Conservation (phyloP, 2,113 vertebrate genomes). For the Prionailurus viverrinus region DNA sequence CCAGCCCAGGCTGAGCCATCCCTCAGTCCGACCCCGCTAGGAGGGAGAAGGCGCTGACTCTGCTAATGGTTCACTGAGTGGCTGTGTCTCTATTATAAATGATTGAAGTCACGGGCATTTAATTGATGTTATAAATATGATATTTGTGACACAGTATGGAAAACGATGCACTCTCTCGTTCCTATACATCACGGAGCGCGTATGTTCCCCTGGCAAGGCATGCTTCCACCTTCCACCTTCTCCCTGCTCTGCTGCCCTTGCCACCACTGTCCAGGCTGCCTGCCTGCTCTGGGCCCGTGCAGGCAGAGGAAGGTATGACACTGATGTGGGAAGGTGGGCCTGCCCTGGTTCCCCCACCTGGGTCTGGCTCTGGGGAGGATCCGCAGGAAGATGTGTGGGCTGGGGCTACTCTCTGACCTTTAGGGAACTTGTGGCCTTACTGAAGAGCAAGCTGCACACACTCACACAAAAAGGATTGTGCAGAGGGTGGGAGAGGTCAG, state of each 20-base stretch:
- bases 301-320: not conserved
- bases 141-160: slow-evolving; percentile 74
- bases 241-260: not conserved
- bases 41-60: slow-evolving; percentile 77
- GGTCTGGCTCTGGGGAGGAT: not conserved
- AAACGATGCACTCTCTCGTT: slow-evolving; percentile 59
- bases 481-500: not conserved
- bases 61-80: slow-evolving; percentile 81
- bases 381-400: not conserved
- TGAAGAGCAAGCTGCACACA: accelerated
- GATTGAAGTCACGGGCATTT: slow-evolving; percentile 82
- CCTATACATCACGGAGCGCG: not conserved
- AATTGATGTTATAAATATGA: slow-evolving; percentile 82
- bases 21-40: slow-evolving; percentile 68
- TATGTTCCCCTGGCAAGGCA: not conserved
- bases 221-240: not conserved
- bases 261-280: not conserved
- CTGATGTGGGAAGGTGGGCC: not conserved
- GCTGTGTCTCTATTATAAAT: slow-evolving; percentile 79
- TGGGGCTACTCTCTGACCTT: not conserved
- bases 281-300: not conserved
- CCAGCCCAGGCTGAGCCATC: not conserved
- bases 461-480: not conserved
- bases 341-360: not conserved
- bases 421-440: not conserved